Evolutionary conservation across 2,888 invertebrate species (phyloP).

Genomic region (Platycnemis pennipes): DNA sequence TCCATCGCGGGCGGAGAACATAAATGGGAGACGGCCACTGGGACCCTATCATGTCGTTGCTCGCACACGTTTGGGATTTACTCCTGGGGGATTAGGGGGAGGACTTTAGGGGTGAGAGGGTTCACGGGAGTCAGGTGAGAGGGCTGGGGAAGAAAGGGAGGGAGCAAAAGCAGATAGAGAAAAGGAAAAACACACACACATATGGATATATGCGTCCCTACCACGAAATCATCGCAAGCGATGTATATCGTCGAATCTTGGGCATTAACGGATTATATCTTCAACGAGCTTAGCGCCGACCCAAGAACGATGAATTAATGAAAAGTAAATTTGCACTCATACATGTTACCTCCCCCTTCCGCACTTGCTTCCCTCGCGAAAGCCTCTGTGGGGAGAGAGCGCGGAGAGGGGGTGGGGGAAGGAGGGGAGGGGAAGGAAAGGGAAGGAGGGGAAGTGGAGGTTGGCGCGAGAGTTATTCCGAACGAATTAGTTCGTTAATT

Average conservation of each 20-base stretch:
- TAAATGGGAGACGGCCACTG: background rate
- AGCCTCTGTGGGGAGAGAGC: background rate
- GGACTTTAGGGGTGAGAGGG: background rate
- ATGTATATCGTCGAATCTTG: background rate
- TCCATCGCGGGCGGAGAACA: background rate
- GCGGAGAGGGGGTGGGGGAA: background rate
- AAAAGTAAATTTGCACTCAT: background rate
- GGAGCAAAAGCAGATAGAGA: background rate
- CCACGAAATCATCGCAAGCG: background rate
- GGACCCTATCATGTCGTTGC: background rate
- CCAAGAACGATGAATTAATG: background rate
- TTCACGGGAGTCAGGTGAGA: background rate
- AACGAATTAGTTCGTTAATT: constrained; percentile 16
- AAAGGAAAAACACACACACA: background rate
- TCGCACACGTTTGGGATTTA: background rate
- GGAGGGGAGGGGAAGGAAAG: background rate
- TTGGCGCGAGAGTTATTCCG: background rate
- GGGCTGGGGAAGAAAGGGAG: background rate
- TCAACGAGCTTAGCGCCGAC: background rate
- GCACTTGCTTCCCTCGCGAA: background rate
- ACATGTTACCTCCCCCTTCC: background rate
- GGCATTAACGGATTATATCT: background rate
- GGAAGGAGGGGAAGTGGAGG: background rate
- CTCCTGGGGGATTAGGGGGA: too few species aligned
- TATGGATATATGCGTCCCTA: background rate